phyloP scores from a whole-genome alignment of 2,888 invertebrate species.

The Archaeoteleia sp. region DNA sequence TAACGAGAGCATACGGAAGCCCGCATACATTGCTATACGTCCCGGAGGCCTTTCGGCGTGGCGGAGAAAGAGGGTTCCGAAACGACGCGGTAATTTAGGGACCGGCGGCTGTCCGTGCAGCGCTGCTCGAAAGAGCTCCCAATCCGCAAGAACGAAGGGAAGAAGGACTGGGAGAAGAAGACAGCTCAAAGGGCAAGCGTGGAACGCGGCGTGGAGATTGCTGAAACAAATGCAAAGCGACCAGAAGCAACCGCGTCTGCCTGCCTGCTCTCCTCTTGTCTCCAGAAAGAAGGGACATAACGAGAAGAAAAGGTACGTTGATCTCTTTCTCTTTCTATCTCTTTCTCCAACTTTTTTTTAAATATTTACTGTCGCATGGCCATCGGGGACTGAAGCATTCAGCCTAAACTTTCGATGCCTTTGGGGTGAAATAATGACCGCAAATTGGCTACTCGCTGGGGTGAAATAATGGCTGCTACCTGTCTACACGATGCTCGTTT shows the following conservation, averaged over 20 bases:
- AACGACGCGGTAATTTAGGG: slow-evolving; percentile 67
- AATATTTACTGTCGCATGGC: slow-evolving; percentile 65
- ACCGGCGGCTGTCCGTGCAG: slow-evolving; percentile 64
- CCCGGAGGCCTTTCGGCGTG: slow-evolving; percentile 49
- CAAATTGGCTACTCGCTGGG: slow-evolving; percentile 31
- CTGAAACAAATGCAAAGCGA: slow-evolving; percentile 73
- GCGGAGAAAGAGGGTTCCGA: slow-evolving; percentile 48
- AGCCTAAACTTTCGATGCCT: slow-evolving; percentile 20
- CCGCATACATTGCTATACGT: slow-evolving; percentile 59
- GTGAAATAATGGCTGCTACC: slow-evolving; percentile 51
- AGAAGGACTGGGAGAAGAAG: slow-evolving; percentile 58
- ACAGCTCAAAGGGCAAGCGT: slow-evolving; percentile 68
- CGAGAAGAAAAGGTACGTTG: slow-evolving; percentile 36
- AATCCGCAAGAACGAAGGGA: slow-evolving; percentile 35
- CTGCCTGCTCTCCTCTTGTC: slow-evolving; percentile 38
- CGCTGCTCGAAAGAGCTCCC: slow-evolving; percentile 44
- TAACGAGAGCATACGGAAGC: slow-evolving; percentile 67
- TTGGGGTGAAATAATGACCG: slow-evolving; percentile 54
- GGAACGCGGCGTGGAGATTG: slow-evolving; percentile 58
- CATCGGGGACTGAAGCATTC: slow-evolving; percentile 36
- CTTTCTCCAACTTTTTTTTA: slow-evolving; percentile 66
- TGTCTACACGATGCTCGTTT: too few relatives aligned
- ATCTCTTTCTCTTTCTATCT: slow-evolving; percentile 34
- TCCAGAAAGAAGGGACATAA: slow-evolving; percentile 41
- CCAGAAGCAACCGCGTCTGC: slow-evolving; percentile 34